These are phyloP conservation scores for Heloderma charlesbogerti DNA, from an alignment of 2,113 vertebrate species.

Conservation along the genomic window DNA sequence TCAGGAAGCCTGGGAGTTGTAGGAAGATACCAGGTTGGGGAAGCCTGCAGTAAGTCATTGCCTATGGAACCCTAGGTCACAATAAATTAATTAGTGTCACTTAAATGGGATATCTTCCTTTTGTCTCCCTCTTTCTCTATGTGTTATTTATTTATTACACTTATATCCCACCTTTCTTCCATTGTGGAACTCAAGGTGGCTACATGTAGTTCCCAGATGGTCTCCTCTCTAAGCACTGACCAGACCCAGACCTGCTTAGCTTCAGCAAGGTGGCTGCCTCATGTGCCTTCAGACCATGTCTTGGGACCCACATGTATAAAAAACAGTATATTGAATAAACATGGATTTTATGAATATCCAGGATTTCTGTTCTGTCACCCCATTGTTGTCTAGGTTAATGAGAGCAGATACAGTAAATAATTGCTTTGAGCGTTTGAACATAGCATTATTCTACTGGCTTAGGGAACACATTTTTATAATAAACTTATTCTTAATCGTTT, in stretches of 20 bases:
- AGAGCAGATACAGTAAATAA: not conserved
- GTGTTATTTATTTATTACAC: no score
- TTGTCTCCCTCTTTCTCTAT: not conserved
- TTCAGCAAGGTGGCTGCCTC: no score
- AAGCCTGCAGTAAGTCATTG: not conserved
- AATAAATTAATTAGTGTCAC: not conserved
- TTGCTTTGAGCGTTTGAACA: not conserved
- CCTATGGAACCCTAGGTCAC: not conserved
- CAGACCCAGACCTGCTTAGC: no score
- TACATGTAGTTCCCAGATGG: no score
- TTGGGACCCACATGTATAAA: no score
- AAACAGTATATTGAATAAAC: not conserved
- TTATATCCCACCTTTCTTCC: no score
- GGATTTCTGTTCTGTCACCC: not conserved
- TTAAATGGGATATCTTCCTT: not conserved
- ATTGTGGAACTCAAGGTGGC: no score
- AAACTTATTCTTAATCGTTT: conserved; percentile 13
- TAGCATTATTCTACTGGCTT: conserved; percentile 9
- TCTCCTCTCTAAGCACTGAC: no score
- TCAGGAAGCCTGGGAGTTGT: no score
- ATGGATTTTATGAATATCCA: rapidly evolving
- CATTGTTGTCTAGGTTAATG: not conserved
- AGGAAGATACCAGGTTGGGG: no score
- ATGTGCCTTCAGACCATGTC: no score
- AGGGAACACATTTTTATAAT: conserved; percentile 6